Evolutionary conservation across 2,797 vertebrate genomes (phyloP).

Genomic region (Falco cherrug): DNA sequence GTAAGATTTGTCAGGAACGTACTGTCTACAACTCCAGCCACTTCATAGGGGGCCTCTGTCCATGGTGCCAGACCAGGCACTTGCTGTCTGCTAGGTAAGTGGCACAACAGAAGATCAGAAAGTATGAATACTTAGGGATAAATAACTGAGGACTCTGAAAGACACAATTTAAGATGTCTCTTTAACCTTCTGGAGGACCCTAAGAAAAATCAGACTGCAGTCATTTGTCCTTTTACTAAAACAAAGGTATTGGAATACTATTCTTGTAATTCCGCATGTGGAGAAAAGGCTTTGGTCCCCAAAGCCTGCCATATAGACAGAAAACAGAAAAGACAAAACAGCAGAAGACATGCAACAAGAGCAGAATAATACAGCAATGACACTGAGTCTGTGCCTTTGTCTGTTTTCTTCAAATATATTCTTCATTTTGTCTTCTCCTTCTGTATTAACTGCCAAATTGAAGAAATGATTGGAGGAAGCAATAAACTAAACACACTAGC

Average conservation of each 20-base stretch:
- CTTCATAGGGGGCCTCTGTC: background rate
- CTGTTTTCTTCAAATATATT: background rate
- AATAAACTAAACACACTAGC: background rate
- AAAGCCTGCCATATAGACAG: background rate
- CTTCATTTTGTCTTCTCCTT: background rate
- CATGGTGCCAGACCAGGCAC: constrained; percentile 1
- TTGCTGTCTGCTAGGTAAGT: background rate
- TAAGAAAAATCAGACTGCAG: background rate
- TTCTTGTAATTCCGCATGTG: background rate
- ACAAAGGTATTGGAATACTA: background rate
- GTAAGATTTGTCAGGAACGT: background rate
- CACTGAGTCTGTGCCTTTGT: background rate
- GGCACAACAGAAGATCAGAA: background rate
- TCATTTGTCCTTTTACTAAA: background rate
- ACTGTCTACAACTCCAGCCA: background rate
- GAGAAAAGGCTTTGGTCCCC: background rate
- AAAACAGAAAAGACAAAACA: background rate
- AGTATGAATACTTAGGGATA: background rate
- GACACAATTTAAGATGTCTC: background rate
- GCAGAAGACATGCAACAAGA: background rate
- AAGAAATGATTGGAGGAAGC: background rate
- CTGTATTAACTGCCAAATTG: background rate
- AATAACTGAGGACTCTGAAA: background rate
- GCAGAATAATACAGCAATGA: background rate
- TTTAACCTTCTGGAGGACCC: background rate